Evolutionary conservation across 1,140 invertebrate species (phyloP).

Genomic region (Ephestia elutella): DNA sequence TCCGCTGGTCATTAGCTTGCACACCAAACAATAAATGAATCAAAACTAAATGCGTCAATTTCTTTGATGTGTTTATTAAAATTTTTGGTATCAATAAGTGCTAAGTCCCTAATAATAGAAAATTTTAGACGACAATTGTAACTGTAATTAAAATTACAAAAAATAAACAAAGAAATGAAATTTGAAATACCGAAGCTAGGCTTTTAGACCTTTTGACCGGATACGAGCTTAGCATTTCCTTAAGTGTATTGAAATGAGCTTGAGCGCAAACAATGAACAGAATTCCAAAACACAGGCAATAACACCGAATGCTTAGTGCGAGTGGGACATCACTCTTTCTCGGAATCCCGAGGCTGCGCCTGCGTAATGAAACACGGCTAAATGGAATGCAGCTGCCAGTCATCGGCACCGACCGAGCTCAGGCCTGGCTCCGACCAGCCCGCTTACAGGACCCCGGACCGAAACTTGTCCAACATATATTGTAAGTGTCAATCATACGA

Average conservation of each 20-base stretch:
- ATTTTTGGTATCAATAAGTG: no score
- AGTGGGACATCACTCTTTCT: slow-evolving; percentile 63
- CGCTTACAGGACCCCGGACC: no score
- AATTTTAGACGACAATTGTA: background rate
- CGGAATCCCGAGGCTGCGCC: slow-evolving; percentile 57
- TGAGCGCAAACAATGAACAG: slow-evolving; percentile 64
- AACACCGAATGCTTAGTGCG: slow-evolving; percentile 56
- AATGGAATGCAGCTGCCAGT: slow-evolving; percentile 60
- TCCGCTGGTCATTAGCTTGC: no score
- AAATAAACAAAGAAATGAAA: background rate
- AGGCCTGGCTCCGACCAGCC: no score
- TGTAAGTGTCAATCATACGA: no score
- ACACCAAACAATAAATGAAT: no score
- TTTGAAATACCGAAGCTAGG: background rate
- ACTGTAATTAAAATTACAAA: background rate
- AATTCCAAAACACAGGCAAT: slow-evolving; percentile 67
- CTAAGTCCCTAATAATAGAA: background rate
- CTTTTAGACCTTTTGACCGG: slow-evolving; percentile 46
- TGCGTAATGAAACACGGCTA: slow-evolving; percentile 61
- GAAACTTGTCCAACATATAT: no score
- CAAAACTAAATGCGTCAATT: no score
- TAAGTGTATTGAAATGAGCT: slow-evolving; percentile 60
- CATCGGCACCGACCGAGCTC: slow-evolving; percentile 14
- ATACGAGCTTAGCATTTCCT: slow-evolving; percentile 48
- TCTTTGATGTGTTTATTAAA: background rate